Conservation (phyloP, 2,113 vertebrate genomes). For the Xenus cinereus region DNA sequence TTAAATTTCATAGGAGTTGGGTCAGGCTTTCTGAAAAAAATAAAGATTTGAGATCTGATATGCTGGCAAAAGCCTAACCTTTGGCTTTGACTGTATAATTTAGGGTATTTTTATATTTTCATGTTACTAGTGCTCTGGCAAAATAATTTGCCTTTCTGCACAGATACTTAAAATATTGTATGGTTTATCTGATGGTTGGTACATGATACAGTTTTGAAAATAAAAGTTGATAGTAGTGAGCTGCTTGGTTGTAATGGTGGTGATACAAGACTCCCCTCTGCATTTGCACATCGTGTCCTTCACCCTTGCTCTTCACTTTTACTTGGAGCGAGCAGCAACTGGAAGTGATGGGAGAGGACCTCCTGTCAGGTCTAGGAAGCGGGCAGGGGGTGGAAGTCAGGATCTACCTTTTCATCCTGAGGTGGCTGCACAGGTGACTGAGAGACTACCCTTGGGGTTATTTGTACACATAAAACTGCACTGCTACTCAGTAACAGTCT, state of each 20-base stretch:
- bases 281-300: not conserved
- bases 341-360: not conserved
- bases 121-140: not conserved
- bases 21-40: not conserved
- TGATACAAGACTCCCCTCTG: not conserved
- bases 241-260: not conserved
- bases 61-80: not conserved
- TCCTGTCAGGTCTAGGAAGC: not conserved
- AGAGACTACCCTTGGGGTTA: not conserved
- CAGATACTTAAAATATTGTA: not conserved
- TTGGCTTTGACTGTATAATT: not conserved
- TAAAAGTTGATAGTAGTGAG: not conserved
- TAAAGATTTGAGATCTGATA: not conserved
- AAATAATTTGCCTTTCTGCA: not conserved
- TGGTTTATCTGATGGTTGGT: not conserved
- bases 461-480: not conserved
- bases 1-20: not conserved
- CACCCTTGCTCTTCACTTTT: not conserved
- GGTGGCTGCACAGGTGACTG: not conserved
- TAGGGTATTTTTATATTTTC: not conserved
- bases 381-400: not conserved
- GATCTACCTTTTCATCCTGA: not conserved
- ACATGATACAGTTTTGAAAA: not conserved
- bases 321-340: not conserved
- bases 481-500: not conserved